These are phyloP conservation scores for Cheilosia urbana DNA, from an alignment of 2,888 invertebrate species.

Conservation along the genomic window DNA sequence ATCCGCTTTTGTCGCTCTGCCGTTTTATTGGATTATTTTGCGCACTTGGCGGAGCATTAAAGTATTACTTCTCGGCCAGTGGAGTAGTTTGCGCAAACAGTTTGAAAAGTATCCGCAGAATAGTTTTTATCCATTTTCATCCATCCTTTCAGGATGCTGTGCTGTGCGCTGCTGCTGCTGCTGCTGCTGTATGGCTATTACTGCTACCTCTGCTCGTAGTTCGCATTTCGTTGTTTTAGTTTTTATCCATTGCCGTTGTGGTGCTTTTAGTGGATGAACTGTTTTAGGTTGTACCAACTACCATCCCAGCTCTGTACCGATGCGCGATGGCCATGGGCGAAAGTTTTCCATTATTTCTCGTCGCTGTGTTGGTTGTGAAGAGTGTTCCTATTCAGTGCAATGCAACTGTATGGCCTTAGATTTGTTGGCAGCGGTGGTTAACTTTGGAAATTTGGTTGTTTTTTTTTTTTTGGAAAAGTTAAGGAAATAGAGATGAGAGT, in stretches of 20 bases:
- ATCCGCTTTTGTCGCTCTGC: constrained; percentile 6
- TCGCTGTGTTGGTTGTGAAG: constrained; percentile 10
- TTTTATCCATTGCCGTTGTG: constrained; percentile 44
- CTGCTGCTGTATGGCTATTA: background rate
- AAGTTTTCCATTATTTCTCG: constrained; percentile 65
- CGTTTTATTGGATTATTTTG: constrained; percentile 35
- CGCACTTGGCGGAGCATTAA: constrained; percentile 69
- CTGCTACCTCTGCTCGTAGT: constrained; percentile 17
- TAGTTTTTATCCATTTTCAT: constrained; percentile 72
- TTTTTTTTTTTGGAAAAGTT: constrained; percentile 36
- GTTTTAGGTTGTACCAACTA: constrained; percentile 32
- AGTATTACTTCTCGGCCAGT: constrained; percentile 61
- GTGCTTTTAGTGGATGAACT: constrained; percentile 72
- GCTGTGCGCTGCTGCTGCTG: background rate
- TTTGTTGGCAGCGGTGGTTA: constrained; percentile 58
- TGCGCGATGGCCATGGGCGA: constrained; percentile 59
- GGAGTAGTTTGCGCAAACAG: constrained; percentile 61
- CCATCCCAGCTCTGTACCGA: background rate
- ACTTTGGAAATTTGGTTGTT: constrained; percentile 39
- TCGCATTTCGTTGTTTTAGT: constrained; percentile 56
- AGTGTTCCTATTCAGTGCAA: constrained; percentile 17
- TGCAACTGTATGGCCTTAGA: constrained; percentile 51
- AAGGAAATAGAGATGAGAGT: constrained; percentile 26
- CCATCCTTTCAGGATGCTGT: constrained; percentile 61
- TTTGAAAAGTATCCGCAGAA: constrained; percentile 72